A percentile compares a stretch with the other conserved stretches of the same genome.
Conservation (phyloP, 2,113 vertebrate genomes). For the Neogale vison region DNA sequence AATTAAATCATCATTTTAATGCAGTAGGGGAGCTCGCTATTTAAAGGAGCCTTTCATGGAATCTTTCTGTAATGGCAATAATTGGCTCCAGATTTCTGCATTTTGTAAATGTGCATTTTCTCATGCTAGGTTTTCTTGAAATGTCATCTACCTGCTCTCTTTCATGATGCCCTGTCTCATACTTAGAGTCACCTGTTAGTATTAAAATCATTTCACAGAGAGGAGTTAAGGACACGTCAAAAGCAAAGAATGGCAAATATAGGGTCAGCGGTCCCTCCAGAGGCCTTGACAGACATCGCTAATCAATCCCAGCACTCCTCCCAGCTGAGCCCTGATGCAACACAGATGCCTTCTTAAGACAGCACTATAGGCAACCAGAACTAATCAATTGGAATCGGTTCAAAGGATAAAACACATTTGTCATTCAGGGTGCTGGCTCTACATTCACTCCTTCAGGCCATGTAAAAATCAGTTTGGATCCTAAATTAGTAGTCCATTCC, state of each 20-base stretch:
- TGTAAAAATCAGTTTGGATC: slow-evolving; percentile 57
- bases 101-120: slow-evolving; percentile 73
- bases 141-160: slow-evolving; percentile 64
- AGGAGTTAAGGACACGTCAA: slow-evolving; percentile 49
- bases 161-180: slow-evolving; percentile 9
- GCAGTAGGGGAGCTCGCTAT: slow-evolving; percentile 78
- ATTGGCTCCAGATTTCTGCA: slow-evolving; percentile 78
- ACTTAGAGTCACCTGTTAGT: slow-evolving; percentile 22
- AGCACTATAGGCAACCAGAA: slow-evolving; percentile 74
- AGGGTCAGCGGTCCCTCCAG: slow-evolving; percentile 29
- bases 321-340: slow-evolving; percentile 53
- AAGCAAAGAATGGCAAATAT: slow-evolving; percentile 52
- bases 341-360: slow-evolving; percentile 73
- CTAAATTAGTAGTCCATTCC: slow-evolving; percentile 52
- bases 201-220: slow-evolving; percentile 35
- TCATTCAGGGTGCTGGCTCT: slow-evolving; percentile 63
- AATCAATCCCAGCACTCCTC: slow-evolving; percentile 74
- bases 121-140: slow-evolving; percentile 73
- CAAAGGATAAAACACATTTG: slow-evolving; percentile 76
- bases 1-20: slow-evolving; percentile 81
- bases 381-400: slow-evolving; percentile 74
- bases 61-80: slow-evolving; percentile 79
- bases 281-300: slow-evolving; percentile 73
- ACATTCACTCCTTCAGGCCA: slow-evolving; percentile 49
- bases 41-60: slow-evolving; percentile 80